Conservation (phyloP, 1,140 invertebrate genomes). For the Drosophila persimilis region DNA sequence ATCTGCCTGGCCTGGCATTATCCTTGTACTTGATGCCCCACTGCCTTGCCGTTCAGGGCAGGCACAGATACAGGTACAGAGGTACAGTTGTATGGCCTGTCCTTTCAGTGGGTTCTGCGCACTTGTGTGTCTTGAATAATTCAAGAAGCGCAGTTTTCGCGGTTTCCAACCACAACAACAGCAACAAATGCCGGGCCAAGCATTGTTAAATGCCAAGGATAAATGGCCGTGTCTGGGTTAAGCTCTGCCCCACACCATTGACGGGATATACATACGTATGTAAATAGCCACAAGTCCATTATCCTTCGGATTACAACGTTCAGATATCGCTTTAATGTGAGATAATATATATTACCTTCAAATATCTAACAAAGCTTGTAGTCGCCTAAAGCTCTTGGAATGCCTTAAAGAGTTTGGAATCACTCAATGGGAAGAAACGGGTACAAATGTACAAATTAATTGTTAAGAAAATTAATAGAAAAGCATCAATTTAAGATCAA, state of each 20-base stretch:
- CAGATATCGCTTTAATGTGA: slow-evolving; percentile 37
- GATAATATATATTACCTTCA: slow-evolving; percentile 28
- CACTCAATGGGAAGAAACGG: neutral
- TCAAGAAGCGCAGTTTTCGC: slow-evolving; percentile 68
- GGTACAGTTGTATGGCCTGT: neutral
- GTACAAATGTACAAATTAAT: neutral
- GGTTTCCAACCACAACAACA: slow-evolving; percentile 36
- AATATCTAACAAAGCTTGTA: slow-evolving; percentile 18
- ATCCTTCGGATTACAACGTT: slow-evolving; percentile 37
- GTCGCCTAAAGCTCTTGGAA: slow-evolving; percentile 2
- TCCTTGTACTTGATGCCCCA: slow-evolving; percentile 46
- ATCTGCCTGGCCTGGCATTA: slow-evolving; percentile 57
- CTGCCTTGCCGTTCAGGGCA: neutral
- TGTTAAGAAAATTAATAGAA: too few relatives aligned
- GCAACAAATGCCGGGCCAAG: slow-evolving; percentile 35
- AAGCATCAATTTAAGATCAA: too few relatives aligned
- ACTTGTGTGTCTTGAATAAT: slow-evolving; percentile 78
- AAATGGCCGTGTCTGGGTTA: slow-evolving; percentile 41
- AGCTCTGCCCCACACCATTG: slow-evolving; percentile 14
- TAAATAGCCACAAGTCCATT: slow-evolving; percentile 39
- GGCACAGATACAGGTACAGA: neutral
- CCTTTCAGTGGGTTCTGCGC: slow-evolving; percentile 34
- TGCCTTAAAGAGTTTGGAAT: neutral
- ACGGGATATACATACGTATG: too few relatives aligned
- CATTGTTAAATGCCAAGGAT: slow-evolving; percentile 77